Base-by-base conservation (phyloP, 2,797 vertebrate species). In the Cynodonichthys magdalenae region DNA sequence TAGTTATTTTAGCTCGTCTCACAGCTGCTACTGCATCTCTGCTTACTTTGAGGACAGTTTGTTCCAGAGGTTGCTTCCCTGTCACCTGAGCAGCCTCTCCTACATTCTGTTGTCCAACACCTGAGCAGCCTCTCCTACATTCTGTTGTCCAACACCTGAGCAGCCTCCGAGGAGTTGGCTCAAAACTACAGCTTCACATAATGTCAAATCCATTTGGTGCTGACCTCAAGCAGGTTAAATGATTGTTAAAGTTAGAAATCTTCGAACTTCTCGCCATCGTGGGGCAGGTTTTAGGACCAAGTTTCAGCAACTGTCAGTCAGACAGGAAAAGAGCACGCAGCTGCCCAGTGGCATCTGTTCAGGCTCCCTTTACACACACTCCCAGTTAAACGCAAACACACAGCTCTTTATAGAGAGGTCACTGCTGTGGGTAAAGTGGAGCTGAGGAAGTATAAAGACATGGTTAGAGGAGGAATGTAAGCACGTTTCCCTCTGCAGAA, bases 301-400 rank as follows among this genome's bases (percentile, higher is more conserved):
- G 74, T 86, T 85, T 66, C 74, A 79, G 57, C 12, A 46, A 70
- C 81, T 88, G 90, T 87, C 90, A 89, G 71, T 79, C 82, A 80
- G 81, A 48, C 55, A 80, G 84, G 87, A 91, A 85, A 91, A 91
- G 88, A 90, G 89, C 90, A 91, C 84, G 80, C 90, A 91, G 88
- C 89, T 91, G 90, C 77, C 74, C 58, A 3, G 5, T 74, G 87
- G 83, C 87, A 90, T 90, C 77, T 87, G 84, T 63, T 76, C 65
- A 55, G 82, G 78, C 80, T 84, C 77, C 56, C 63, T 79, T 85
- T 82, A 83, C 75, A 24, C 24, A 48, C 53, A 39, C 63, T 66
- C 64, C 48, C 52, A 58, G 66, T 42, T 51, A 56, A 60, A 62
- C 57, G 39, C 70, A 68, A 41, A 46, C 59, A 69, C 53, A 47